Base-by-base conservation (phyloP, 2,888 invertebrate species). In the Cremastobaeus sp. region DNA sequence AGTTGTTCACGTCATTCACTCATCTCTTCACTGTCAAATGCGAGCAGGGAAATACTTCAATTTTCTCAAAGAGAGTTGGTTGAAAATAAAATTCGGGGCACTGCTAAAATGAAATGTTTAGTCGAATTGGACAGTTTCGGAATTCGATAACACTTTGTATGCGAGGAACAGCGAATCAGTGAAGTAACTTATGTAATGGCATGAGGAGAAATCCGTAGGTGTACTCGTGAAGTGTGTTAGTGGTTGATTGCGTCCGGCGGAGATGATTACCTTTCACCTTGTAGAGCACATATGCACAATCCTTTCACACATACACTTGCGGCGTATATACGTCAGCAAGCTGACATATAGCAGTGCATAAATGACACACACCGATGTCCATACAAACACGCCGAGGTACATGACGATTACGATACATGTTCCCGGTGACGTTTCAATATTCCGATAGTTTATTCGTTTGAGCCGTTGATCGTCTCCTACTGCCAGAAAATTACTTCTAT, bases 231-330 rank as follows among this genome's bases (percentile, higher is more conserved):
- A 65, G 74, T 59, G 76, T 75, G 79, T 76, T 76, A 65, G 80
- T 76, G 81, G 83, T 84, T 86, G 86, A 86, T 86, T 86, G 86
- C 86, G 84, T 86, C 85, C 86, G 85, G 85, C 78, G 82, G 86
- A 86, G 85, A 85, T 86, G 86, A 86, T 86, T 86, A 86, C 86
- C 86, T 86, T 86, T 81, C 85, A 82, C 81, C 81, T 82, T 81
- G 79, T 79, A 47, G 37, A 60, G 62, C 43, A 50, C 57, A 65
- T 65, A 50, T 54, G 37, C 43, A 20, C 59, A 35, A 48, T 68
- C 69, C 54, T 69, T 74, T 65, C 74, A 68, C 69, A 55, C 54
- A 47, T 43, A 60, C 34, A 64, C 64, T 55, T 28, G 41, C 18
- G 15, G 57, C 64, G 64, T 54, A 62, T 64, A 57, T 59, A 55